Conservation (phyloP, 1,140 invertebrate species). For the Drosophila mauritiana region DNA sequence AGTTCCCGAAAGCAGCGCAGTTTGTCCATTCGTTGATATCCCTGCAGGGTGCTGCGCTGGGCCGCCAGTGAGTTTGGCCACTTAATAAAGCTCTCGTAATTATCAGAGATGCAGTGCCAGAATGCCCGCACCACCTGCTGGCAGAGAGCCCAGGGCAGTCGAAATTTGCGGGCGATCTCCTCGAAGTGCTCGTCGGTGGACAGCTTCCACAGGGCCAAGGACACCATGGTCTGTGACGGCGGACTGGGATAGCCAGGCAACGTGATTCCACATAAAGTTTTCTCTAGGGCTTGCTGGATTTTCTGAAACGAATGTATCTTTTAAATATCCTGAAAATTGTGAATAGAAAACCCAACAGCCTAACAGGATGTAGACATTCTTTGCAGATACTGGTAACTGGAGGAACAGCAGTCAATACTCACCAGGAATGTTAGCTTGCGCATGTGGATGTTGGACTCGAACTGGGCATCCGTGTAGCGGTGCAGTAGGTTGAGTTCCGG, state of each 20-base stretch:
- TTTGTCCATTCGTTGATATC: conserved; percentile 49
- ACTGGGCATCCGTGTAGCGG: conserved; percentile 68
- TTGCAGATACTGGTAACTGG: not conserved
- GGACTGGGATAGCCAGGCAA: conserved; percentile 48
- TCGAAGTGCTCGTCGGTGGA: conserved; percentile 82
- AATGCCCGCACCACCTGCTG: conserved; percentile 73
- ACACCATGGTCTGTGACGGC: conserved; percentile 65
- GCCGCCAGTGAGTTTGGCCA: conserved; percentile 76
- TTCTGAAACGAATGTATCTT: conserved; percentile 9
- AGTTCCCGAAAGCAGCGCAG: conserved; percentile 64
- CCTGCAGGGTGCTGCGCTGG: conserved; percentile 58
- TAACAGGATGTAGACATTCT: no score
- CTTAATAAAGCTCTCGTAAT: conserved; percentile 78
- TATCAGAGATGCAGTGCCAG: conserved; percentile 77
- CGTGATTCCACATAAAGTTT: conserved; percentile 31
- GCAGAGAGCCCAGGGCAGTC: conserved; percentile 66
- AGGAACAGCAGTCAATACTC: conserved; percentile 1
- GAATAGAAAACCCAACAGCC: no score
- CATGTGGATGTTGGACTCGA: conserved; percentile 77
- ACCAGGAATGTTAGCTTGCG: conserved; percentile 74
- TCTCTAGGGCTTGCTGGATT: conserved; percentile 59
- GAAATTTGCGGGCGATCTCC: conserved; percentile 75
- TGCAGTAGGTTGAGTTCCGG: conserved; percentile 71
- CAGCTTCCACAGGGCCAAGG: conserved; percentile 76
- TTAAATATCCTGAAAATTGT: not conserved